phyloP scores from a whole-genome alignment of 30 jellyfish, hydroid and myxozoan genomes.

The Aurelia coerulea region DNA sequence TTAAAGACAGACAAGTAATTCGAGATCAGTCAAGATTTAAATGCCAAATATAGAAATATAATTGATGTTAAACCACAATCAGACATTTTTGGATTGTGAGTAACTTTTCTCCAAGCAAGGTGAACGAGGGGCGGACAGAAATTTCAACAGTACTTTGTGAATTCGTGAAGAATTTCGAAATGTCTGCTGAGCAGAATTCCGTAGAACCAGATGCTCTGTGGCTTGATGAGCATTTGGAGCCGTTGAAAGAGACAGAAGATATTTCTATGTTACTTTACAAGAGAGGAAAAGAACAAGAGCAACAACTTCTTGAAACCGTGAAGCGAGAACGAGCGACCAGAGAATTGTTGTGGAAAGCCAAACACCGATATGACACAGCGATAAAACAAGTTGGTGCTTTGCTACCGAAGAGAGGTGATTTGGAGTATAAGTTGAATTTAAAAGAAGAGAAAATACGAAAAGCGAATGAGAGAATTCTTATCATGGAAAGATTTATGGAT shows the following conservation, averaged over 20 bases:
- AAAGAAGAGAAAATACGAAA: slow-evolving; percentile 48
- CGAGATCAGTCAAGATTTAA: too few species aligned
- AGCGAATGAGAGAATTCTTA: slow-evolving; percentile 30
- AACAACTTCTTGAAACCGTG: slow-evolving; percentile 40
- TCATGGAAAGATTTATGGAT: slow-evolving; percentile 53
- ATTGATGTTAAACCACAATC: too few species aligned
- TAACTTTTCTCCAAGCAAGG: too few species aligned
- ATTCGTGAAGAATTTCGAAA: too few species aligned
- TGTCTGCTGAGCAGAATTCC: too few species aligned
- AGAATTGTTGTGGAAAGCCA: slow-evolving; percentile 45
- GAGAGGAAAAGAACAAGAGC: slow-evolving; percentile 62
- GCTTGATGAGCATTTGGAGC: slow-evolving; percentile 12
- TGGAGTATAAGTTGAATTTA: neutral
- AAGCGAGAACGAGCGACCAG: slow-evolving; percentile 46
- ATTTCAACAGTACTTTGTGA: too few species aligned
- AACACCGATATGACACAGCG: slow-evolving; percentile 26
- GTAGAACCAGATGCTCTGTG: too few species aligned
- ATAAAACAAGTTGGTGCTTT: slow-evolving; percentile 29
- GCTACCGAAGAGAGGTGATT: slow-evolving; percentile 46
- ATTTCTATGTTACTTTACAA: slow-evolving; percentile 51
- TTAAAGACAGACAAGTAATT: too few species aligned
- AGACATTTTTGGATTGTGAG: too few species aligned
- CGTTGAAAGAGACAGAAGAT: slow-evolving; percentile 69
- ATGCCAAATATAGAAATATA: too few species aligned
- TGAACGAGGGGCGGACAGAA: too few species aligned